phyloP scores from a whole-genome alignment of 2,888 invertebrate genomes.

The Acrocyrtus sp. region DNA sequence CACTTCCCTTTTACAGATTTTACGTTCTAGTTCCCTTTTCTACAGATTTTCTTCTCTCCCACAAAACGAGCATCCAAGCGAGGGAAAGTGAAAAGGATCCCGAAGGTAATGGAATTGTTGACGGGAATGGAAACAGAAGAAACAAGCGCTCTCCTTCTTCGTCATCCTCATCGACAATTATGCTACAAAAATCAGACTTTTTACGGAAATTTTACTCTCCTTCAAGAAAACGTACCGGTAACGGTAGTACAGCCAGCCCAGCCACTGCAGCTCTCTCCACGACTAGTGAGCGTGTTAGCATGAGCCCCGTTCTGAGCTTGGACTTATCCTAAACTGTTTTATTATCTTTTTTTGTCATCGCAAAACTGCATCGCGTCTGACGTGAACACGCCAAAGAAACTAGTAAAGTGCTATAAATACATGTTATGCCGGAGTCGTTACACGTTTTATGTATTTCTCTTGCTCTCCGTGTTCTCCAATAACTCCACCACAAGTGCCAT shows the following conservation, averaged over 20 bases:
- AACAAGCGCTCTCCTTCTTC: not conserved
- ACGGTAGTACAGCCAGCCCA: not conserved
- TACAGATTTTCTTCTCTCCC: constrained; percentile 46
- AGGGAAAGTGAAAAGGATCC: constrained; percentile 25
- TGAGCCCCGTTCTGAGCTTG: constrained; percentile 38
- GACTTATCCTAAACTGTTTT: constrained; percentile 22
- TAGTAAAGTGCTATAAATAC: too few relatives aligned
- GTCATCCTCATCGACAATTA: constrained; percentile 4
- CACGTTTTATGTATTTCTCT: not conserved
- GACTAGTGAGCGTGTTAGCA: constrained; percentile 26
- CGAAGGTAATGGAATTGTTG: not conserved
- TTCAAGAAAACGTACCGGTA: not conserved
- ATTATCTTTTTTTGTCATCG: not conserved
- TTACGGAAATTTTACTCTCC: constrained; percentile 39
- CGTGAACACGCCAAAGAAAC: not conserved
- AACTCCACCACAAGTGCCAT: constrained; percentile 1
- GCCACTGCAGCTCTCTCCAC: constrained; percentile 1
- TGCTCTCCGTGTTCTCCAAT: not conserved
- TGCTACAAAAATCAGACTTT: constrained; percentile 37
- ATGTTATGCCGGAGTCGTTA: not conserved
- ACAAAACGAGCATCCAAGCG: constrained; percentile 46
- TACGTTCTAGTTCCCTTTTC: not conserved
- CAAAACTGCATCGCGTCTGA: not conserved
- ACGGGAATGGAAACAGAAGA: not conserved
- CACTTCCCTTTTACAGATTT: too few relatives aligned